Evolutionary conservation across 2,113 vertebrate species (phyloP).

Genomic region (Lepidothrix coronata): DNA sequence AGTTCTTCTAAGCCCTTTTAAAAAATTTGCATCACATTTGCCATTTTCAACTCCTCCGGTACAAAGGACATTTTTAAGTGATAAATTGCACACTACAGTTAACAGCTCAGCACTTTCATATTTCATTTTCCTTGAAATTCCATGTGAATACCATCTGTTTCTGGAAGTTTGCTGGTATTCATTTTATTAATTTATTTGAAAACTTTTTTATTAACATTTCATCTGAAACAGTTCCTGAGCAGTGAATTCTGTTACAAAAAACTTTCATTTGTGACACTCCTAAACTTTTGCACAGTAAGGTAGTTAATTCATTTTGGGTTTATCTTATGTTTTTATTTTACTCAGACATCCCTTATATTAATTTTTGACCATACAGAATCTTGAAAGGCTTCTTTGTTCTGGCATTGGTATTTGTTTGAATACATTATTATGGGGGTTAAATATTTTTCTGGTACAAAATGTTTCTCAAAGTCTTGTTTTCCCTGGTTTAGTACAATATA

Average conservation of each 20-base stretch:
- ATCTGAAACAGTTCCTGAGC: not conserved
- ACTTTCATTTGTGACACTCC: not conserved
- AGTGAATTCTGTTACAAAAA: not conserved
- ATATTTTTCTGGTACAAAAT: not conserved
- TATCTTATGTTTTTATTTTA: not conserved
- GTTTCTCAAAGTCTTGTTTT: not conserved
- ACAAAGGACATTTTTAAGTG: constrained; percentile 1
- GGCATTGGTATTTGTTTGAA: not conserved
- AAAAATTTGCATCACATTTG: not conserved
- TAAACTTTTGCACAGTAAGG: not conserved
- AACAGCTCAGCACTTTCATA: constrained; percentile 14
- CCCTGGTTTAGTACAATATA: not conserved
- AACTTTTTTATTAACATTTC: not conserved
- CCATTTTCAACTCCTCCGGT: not conserved
- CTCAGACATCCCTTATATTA: not conserved
- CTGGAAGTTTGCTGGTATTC: not conserved
- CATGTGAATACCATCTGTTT: not conserved
- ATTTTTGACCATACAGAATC: not conserved
- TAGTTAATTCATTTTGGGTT: not conserved
- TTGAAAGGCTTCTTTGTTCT: not conserved
- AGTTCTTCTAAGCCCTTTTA: not conserved
- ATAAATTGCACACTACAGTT: not conserved
- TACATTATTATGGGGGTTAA: not conserved
- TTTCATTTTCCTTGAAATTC: not conserved
- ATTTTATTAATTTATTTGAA: not conserved